A percentile compares a stretch with the other conserved stretches of the same genome.
Evolutionary conservation across 2,888 invertebrate species (phyloP).

Genomic region (Resseliella maxima): DNA sequence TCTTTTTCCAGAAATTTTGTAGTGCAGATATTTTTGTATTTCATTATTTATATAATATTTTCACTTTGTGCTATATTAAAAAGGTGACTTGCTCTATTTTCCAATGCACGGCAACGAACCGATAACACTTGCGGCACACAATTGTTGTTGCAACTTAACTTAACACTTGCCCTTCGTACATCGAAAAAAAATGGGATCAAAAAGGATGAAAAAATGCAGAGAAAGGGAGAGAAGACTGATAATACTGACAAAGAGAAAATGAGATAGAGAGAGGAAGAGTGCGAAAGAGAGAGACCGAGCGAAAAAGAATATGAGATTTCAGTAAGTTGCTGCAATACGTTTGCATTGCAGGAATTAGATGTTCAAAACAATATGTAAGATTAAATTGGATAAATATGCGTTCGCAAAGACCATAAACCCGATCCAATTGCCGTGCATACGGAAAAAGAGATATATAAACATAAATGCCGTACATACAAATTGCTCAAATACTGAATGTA

Average conservation of each 20-base stretch:
- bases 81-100: too few species aligned
- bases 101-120: too few species aligned
- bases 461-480: background rate
- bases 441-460: background rate
- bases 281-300: background rate
- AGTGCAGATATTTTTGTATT: too few species aligned
- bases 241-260: background rate
- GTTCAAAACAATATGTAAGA: conserved; percentile 17
- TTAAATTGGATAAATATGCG: conserved; percentile 34
- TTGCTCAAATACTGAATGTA: background rate
- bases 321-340: background rate
- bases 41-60: too few species aligned
- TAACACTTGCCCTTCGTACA: too few species aligned
- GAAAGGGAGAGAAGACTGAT: too few species aligned
- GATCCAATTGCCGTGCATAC: background rate
- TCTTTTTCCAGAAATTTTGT: too few species aligned
- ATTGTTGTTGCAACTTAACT: too few species aligned
- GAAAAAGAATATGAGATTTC: background rate
- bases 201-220: too few species aligned
- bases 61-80: too few species aligned
- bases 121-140: too few species aligned
- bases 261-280: background rate
- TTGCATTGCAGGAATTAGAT: conserved; percentile 12
- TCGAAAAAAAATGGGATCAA: too few species aligned
- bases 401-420: background rate